Percentiles rank a stretch among this genome's conserved stretches.
Conservation (phyloP, 2,113 vertebrate species). For the Hippoglossus stenolepis region DNA sequence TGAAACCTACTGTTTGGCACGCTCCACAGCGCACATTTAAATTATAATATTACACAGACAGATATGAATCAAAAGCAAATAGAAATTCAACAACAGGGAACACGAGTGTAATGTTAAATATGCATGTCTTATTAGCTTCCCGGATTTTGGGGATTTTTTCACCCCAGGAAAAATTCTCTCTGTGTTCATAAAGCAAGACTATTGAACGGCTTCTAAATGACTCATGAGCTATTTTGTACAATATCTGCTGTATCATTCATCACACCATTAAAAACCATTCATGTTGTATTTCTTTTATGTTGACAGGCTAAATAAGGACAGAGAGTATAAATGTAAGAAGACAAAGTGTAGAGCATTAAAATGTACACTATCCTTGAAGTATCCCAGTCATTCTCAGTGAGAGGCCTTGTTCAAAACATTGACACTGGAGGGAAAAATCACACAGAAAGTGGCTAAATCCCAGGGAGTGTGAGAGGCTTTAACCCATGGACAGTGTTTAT, state of each 20-base stretch:
- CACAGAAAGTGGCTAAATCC: constrained; percentile 35
- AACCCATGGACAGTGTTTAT: constrained; percentile 54
- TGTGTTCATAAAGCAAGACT: background rate
- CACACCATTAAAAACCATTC: background rate
- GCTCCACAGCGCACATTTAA: constrained; percentile 16
- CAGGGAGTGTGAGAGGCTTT: constrained; percentile 25
- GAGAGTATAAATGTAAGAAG: background rate
- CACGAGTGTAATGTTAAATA: constrained; percentile 38
- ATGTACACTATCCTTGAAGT: too few species aligned
- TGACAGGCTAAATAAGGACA: background rate
- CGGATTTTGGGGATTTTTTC: background rate
- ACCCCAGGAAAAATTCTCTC: background rate
- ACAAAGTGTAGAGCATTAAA: background rate
- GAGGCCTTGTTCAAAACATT: constrained; percentile 50
- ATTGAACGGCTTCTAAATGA: background rate
- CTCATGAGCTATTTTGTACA: background rate
- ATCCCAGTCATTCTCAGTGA: constrained; percentile 20
- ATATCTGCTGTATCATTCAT: background rate
- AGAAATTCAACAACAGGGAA: constrained; percentile 30
- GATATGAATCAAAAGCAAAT: constrained; percentile 59
- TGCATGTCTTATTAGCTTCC: constrained; percentile 41
- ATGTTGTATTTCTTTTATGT: background rate
- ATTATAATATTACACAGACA: constrained; percentile 37
- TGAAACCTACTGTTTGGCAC: constrained; percentile 34
- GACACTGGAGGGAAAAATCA: constrained; percentile 33